Percentiles rank a stretch among this genome's conserved stretches.
These are phyloP conservation scores for Schrankia costaestrigalis DNA, from an alignment of 2,888 invertebrate species.

Conservation along the genomic window DNA sequence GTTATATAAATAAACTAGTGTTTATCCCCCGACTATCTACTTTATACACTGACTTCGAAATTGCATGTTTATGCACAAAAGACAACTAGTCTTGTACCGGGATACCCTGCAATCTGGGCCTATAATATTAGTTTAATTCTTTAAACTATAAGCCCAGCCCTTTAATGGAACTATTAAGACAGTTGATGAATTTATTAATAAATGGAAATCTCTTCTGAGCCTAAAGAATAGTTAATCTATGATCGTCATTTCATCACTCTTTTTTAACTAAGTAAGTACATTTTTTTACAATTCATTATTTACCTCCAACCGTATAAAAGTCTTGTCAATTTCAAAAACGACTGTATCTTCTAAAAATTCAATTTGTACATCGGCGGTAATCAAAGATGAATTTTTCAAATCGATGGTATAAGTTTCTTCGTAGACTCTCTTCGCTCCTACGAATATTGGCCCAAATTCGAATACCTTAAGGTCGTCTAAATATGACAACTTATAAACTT, in stretches of 20 bases:
- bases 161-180: no score
- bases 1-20: background rate
- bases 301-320: conserved; percentile 55
- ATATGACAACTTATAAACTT: conserved; percentile 64
- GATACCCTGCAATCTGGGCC: no score
- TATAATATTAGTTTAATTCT: no score
- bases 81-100: no score
- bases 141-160: no score
- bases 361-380: conserved; percentile 70
- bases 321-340: conserved; percentile 70
- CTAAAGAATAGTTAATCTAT: no score
- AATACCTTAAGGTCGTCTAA: conserved; percentile 68
- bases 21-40: background rate
- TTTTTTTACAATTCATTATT: conserved; percentile 1
- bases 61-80: no score
- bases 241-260: no score
- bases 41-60: no score
- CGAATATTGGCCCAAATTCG: conserved; percentile 72
- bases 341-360: conserved; percentile 63
- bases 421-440: conserved; percentile 65
- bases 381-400: conserved; percentile 77
- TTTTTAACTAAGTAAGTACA: no score
- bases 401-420: conserved; percentile 70
- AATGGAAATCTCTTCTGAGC: no score
- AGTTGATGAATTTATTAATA: no score